Conservation (phyloP, 1,140 invertebrate genomes). For the Caenorhabditis latens region DNA sequence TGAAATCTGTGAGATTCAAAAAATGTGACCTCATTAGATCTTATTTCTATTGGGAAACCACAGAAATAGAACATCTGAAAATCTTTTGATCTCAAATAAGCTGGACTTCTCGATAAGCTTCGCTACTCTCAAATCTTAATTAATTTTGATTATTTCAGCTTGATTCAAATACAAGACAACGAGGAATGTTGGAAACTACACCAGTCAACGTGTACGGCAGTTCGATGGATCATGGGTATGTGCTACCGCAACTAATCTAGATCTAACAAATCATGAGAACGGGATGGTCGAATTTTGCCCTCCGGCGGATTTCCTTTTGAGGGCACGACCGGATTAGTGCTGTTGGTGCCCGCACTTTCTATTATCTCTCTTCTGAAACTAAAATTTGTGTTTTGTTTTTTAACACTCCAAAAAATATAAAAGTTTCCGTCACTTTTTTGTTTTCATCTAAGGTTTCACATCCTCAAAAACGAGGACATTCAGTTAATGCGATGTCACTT, state of each 20-base stretch:
- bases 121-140: too few species aligned
- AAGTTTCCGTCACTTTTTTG: neutral
- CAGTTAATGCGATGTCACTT: neutral
- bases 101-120: too few species aligned
- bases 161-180: slow-evolving; percentile 11
- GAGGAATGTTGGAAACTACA: slow-evolving; percentile 41
- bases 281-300: slow-evolving; percentile 15
- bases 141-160: neutral
- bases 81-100: too few species aligned
- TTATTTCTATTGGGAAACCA: neutral
- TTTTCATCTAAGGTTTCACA: neutral
- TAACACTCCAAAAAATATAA: neutral
- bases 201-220: slow-evolving; percentile 37
- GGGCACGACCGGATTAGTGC: slow-evolving; percentile 19
- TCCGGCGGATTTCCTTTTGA: slow-evolving; percentile 14
- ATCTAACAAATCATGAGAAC: slow-evolving; percentile 18
- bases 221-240: slow-evolving; percentile 48
- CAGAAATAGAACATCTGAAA: too few species aligned
- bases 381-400: neutral
- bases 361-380: neutral
- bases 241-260: slow-evolving; percentile 22
- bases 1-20: neutral
- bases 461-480: neutral
- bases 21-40: neutral
- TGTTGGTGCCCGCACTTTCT: slow-evolving; percentile 1